Conservation (phyloP, 1,140 invertebrate genomes). For the Planococcus citri region DNA sequence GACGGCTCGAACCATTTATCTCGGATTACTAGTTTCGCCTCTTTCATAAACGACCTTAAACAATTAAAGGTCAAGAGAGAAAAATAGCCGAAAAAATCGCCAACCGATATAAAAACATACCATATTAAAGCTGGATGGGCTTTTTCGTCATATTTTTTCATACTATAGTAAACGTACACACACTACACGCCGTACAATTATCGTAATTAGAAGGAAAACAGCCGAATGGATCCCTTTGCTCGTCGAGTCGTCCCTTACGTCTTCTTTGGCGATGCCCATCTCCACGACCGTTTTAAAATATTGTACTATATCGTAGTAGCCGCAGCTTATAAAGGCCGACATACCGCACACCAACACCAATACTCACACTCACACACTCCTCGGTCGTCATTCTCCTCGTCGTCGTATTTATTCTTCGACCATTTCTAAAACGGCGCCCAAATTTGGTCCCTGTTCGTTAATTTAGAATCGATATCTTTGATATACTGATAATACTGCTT, state of each 20-base stretch:
- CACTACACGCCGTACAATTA: background rate
- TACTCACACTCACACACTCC: too few relatives aligned
- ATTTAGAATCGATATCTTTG: constrained; percentile 20
- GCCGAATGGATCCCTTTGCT: too few relatives aligned
- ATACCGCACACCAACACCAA: too few relatives aligned
- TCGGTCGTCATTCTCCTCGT: too few relatives aligned
- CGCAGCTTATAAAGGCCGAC: too few relatives aligned
- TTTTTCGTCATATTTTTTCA: background rate
- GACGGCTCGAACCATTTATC: background rate
- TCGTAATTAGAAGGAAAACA: background rate
- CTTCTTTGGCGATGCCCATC: too few relatives aligned
- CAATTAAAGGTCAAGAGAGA: background rate
- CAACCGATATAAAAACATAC: background rate
- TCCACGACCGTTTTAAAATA: too few relatives aligned
- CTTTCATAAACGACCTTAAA: background rate
- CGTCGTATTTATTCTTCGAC: background rate
- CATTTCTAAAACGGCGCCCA: constrained; percentile 1
- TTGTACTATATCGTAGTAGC: too few relatives aligned
- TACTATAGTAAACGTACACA: too few relatives aligned
- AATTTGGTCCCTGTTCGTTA: constrained; percentile 12
- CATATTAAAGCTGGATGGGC: background rate
- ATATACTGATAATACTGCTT: constrained; percentile 20
- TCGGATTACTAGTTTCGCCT: background rate
- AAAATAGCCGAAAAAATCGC: too few relatives aligned
- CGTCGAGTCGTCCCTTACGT: too few relatives aligned